Conservation (phyloP, 2,113 vertebrate species). For the Saguinus midas region DNA sequence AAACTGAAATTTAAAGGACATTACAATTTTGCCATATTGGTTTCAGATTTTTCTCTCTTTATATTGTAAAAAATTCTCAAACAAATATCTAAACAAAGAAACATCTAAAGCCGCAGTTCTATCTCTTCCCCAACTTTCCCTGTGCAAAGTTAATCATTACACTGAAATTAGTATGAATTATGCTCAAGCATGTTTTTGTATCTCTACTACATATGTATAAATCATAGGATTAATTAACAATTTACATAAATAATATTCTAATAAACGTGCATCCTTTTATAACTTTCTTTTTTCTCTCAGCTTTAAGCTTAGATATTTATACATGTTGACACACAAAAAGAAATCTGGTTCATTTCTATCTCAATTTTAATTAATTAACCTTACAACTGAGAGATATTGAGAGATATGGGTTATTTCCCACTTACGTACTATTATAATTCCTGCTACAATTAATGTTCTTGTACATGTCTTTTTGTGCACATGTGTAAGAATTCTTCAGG, state of each 20-base stretch:
- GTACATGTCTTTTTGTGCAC: background rate
- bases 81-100: background rate
- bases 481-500: background rate
- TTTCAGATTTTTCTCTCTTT: background rate
- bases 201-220: background rate
- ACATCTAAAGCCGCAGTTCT: background rate
- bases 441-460: background rate
- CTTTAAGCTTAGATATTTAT: background rate
- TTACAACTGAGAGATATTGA: background rate
- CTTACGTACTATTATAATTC: background rate
- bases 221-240: background rate
- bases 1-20: background rate
- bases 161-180: background rate
- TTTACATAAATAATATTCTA: background rate
- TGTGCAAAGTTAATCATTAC: background rate
- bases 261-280: background rate
- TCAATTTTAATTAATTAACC: background rate
- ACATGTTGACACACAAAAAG: background rate
- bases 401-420: background rate
- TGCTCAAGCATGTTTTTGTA: background rate
- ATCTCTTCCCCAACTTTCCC: background rate
- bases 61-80: background rate
- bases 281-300: background rate
- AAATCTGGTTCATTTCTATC: background rate
- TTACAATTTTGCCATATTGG: background rate